Conservation (phyloP, 1,140 invertebrate genomes). For the Magallana angulata region DNA sequence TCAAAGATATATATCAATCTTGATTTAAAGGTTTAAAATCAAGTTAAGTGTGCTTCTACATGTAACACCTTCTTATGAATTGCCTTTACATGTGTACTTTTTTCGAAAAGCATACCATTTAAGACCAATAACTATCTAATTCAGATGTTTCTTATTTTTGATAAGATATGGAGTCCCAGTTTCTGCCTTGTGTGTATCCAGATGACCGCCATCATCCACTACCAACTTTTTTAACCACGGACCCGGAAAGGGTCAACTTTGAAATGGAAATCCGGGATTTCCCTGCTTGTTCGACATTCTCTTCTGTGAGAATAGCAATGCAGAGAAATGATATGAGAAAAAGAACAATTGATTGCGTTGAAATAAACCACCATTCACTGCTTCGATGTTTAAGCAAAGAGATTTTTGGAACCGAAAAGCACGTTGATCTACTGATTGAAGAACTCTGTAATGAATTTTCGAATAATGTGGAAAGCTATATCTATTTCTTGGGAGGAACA, state of each 20-base stretch:
- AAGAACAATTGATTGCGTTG: constrained; percentile 32
- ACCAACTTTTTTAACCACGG: background rate
- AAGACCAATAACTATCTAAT: background rate
- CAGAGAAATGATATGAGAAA: constrained; percentile 35
- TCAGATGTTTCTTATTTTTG: background rate
- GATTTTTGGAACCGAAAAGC: constrained; percentile 45
- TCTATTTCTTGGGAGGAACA: background rate
- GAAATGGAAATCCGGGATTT: background rate
- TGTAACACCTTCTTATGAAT: too few relatives aligned
- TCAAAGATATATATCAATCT: background rate
- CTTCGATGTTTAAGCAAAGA: constrained; percentile 50
- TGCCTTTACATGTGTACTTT: background rate
- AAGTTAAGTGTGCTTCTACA: background rate
- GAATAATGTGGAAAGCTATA: background rate
- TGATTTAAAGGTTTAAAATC: background rate
- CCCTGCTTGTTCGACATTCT: background rate
- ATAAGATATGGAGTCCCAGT: background rate
- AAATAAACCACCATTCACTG: constrained; percentile 16
- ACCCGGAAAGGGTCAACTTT: background rate
- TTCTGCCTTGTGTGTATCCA: background rate
- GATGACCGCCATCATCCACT: background rate
- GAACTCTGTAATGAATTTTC: constrained; percentile 18
- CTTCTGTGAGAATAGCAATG: background rate
- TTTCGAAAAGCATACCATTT: background rate
- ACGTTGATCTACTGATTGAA: constrained; percentile 23